Evolutionary conservation across 2,797 vertebrate species (phyloP), one percentile per base, ranked within the genome.

Genomic region (Picus viridis): DNA sequence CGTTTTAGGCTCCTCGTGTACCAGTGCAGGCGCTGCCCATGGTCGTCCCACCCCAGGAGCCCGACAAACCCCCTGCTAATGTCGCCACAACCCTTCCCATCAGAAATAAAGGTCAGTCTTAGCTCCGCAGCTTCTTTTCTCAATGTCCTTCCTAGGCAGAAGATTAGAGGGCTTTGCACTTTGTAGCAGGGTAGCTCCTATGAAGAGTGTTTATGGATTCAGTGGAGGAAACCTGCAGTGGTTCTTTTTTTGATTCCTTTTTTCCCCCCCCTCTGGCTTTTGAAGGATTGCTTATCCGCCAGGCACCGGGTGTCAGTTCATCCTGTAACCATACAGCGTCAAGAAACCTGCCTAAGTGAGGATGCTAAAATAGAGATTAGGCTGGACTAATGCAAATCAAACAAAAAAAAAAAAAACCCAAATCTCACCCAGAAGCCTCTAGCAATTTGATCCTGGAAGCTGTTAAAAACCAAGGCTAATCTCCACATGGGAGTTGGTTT

Each of bases 21-120:
- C 98, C 98, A 90, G 98, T 98, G 95, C 98, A 98, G 97, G 98
- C 98, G 97, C 97, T 98, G 95, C 98, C 98, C 92, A 98, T 98
- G 98, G 98, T 98, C 82, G 98, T 98, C 84, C 98, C 98, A 93
- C 98, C 98, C 84, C 98, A 98, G 96, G 98, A 98, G 93, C 98
- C 98, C 90, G 98, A 98, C 96, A 98, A 98, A 95, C 98, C 98
- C 94, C 98, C 98, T 96, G 98, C 97, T 86, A 98, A 97, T 90
- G 97, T 98, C 93, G 97, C 97, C 82, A 97, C 98, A 79, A 98
- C 97, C 91, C 98, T 98, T 97, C 98, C 98, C 92, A 97, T 98
- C 95, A 98, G 98, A 97, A 98, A 97, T 95, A 98, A 98, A 98
- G 98, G 98, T 98, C 96, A 98, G 97, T 98, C 93, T 29, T 89